Conservation (phyloP, 2,888 invertebrate species). For the Cheilosia variabilis region DNA sequence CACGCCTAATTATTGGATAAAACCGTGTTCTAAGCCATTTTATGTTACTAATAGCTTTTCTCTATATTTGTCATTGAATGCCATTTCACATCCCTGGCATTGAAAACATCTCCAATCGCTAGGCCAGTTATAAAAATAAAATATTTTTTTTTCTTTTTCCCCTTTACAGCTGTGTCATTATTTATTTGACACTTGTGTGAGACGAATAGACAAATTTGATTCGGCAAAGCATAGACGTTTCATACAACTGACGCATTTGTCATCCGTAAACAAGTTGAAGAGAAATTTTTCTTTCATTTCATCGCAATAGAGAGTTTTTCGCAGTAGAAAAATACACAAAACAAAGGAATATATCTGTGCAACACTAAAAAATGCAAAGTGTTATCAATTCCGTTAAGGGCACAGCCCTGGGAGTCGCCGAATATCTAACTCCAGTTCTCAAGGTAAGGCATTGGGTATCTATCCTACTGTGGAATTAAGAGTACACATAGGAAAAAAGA, state of each 20-base stretch:
- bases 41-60: too few relatives aligned
- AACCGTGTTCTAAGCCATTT: too few relatives aligned
- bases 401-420: slow-evolving; percentile 97
- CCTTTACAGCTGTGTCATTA: slow-evolving; percentile 31
- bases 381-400: slow-evolving; percentile 98
- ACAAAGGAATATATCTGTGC: slow-evolving; percentile 2
- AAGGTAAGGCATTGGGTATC: slow-evolving; percentile 87
- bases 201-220: slow-evolving; percentile 37
- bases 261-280: slow-evolving; percentile 67
- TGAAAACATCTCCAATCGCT: neutral
- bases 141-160: slow-evolving; percentile 37
- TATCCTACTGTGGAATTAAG: neutral
- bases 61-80: too few relatives aligned
- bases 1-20: too few relatives aligned
- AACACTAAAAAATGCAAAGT: slow-evolving; percentile 90
- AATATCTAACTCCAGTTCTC: slow-evolving; percentile 97
- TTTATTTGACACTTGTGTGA: slow-evolving; percentile 33
- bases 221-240: slow-evolving; percentile 60
- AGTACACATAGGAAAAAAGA: slow-evolving; percentile 15
- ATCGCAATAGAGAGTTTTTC: slow-evolving; percentile 19
- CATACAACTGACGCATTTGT: slow-evolving; percentile 50
- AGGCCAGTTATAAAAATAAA: neutral
- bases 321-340: slow-evolving; percentile 32
- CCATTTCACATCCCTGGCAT: slow-evolving; percentile 20
- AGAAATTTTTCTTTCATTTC: slow-evolving; percentile 47